A percentile compares a stretch with the other conserved stretches of the same genome.
These are phyloP conservation scores for Pungitius pungitius DNA, from an alignment of 2,113 vertebrate species.

Conservation along the genomic window DNA sequence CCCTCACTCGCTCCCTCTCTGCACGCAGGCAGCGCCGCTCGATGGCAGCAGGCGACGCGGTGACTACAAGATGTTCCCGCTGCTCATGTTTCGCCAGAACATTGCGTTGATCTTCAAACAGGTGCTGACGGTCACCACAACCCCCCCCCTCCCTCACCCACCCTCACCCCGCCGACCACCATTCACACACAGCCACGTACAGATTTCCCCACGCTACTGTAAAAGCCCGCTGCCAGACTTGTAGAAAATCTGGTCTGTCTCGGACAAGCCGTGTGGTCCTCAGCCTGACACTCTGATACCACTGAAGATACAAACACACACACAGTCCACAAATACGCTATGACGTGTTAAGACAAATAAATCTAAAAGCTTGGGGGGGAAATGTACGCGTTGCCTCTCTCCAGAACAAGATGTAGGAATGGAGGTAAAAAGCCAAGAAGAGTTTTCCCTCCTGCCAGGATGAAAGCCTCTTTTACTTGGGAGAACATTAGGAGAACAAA, in stretches of 20 bases:
- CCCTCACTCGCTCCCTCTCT: background rate
- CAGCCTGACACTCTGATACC: slow-evolving; percentile 31
- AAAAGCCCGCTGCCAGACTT: slow-evolving; percentile 62
- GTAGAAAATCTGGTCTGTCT: slow-evolving; percentile 64
- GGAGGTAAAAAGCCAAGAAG: slow-evolving; percentile 58
- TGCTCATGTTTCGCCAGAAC: slow-evolving; percentile 39
- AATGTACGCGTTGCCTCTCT: slow-evolving; percentile 29
- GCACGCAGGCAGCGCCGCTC: slow-evolving; percentile 22
- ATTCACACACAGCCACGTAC: slow-evolving; percentile 8
- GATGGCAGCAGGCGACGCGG: slow-evolving; percentile 24
- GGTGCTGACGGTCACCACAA: slow-evolving; percentile 27
- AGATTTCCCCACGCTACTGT: slow-evolving; percentile 58
- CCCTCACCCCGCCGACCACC: background rate
- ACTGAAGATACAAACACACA: slow-evolving; percentile 27
- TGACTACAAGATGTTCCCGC: slow-evolving; percentile 32
- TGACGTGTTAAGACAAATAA: slow-evolving; percentile 15
- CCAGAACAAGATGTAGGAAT: slow-evolving; percentile 38
- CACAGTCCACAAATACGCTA: slow-evolving; percentile 6
- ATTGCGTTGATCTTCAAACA: slow-evolving; percentile 49
- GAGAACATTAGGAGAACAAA: slow-evolving; percentile 80
- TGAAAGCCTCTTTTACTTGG: slow-evolving; percentile 75
- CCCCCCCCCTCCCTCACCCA: no score
- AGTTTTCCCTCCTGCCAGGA: slow-evolving; percentile 74
- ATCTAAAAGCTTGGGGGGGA: slow-evolving; percentile 23
- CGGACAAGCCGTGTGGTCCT: slow-evolving; percentile 61